phyloP scores from a whole-genome alignment of 1,140 invertebrate species.

The Bombus confusus region DNA sequence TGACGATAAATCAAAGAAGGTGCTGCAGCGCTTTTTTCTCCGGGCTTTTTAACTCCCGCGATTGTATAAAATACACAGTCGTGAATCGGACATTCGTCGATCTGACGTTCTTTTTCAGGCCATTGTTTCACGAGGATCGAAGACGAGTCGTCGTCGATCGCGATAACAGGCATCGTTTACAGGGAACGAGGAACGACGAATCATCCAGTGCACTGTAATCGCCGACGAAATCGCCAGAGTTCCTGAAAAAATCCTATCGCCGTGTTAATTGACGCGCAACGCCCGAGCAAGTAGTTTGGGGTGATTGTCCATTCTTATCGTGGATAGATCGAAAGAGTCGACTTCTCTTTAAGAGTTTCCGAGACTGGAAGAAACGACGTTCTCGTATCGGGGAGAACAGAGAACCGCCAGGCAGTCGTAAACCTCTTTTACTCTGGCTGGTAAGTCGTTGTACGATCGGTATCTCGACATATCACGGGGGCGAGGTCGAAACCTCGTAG shows the following conservation, averaged over 20 bases:
- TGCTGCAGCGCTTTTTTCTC: not conserved
- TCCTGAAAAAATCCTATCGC: not conserved
- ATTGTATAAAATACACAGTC: too few relatives aligned
- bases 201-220: not conserved
- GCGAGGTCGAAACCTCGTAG: not conserved
- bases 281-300: not conserved
- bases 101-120: not conserved
- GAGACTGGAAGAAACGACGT: not conserved
- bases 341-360: not conserved
- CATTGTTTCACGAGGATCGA: slow-evolving; percentile 38
- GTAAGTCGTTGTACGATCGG: not conserved
- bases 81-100: slow-evolving; percentile 36
- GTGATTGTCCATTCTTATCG: not conserved
- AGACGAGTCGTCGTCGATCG: slow-evolving; percentile 26
- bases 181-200: not conserved
- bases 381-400: not conserved
- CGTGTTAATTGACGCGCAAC: not conserved
- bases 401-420: not conserved
- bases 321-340: not conserved
- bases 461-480: not conserved
- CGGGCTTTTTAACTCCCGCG: not conserved
- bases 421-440: not conserved
- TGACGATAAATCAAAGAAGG: slow-evolving; percentile 20
- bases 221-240: not conserved
- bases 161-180: slow-evolving; percentile 48